Evolutionary conservation across 2,888 invertebrate genomes (phyloP), one percentile per base, ranked within the genome.

Genomic region (Phania funesta): DNA sequence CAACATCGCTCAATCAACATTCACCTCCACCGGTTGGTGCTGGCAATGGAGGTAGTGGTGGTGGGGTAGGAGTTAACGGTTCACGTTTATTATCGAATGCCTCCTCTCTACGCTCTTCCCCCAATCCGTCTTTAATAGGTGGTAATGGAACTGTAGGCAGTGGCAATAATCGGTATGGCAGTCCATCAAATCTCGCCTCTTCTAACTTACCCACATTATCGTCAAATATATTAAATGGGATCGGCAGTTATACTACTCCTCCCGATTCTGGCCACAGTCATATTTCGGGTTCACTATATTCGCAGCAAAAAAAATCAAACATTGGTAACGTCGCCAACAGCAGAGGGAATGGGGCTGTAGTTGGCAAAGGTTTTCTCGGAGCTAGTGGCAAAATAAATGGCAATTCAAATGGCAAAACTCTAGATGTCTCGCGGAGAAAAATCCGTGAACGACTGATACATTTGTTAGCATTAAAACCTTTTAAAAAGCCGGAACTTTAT

Each of bases 381-480:
- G 62, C 54, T 11, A 79, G 80, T 67, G 60, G 68, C 35, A 76
- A 73, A 65, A 76, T 83, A 7, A 65, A 58, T 60, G 82, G 83
- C 16, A 26, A 48, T 20, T 48, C 48, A 3, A 82, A 82, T 52
- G 81, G 86, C 41, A 90, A 89, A 80, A 86, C 86, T 75, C 86
- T 87, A 3, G 91, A 92, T 89, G 90, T 91, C 88, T 90, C 90
- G 4, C 85, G 89, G 20, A 88, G 90, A 92, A 93, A 87, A 93
- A 96, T 90, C 83, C 89, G 97, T 92, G 98, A 98, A 92, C 94
- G 98, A 92, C 94, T 98, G 90, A 96, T 98, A 90, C 98, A 98
- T 91, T 93, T 98, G 91, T 93, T 98, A 91, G 98, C 98, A 86
- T 92, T 98, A 91, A 95, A 96, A 92, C 96, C 98, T 84, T 97